These are phyloP conservation scores for Phymorhynchus buccinoides DNA, from an alignment of 1,140 invertebrate genomes.

Conservation along the genomic window DNA sequence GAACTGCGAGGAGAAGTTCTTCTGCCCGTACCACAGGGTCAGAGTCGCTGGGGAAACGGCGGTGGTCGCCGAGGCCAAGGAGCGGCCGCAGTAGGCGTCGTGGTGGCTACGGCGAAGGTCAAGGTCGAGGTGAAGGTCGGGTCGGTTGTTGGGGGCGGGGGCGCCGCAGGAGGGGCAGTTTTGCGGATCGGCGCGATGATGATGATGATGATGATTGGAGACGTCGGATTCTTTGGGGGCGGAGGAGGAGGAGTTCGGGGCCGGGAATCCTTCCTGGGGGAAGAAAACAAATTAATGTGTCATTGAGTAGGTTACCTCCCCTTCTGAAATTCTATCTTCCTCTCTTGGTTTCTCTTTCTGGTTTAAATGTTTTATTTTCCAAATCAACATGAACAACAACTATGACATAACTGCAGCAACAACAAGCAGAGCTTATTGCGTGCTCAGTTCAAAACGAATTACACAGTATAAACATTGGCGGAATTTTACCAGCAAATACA, in stretches of 20 bases:
- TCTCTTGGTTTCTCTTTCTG: no score
- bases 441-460: no score
- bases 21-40: slow-evolving; percentile 67
- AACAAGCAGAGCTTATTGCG: no score
- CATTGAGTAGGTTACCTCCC: no score
- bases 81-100: slow-evolving; percentile 38
- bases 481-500: no score
- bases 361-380: no score
- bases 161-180: slow-evolving; percentile 13
- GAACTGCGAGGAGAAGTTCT: slow-evolving; percentile 67
- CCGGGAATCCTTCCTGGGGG: not conserved
- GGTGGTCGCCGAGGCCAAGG: slow-evolving; percentile 47
- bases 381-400: no score
- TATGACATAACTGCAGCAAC: no score
- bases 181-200: not conserved
- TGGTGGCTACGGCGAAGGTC: no score
- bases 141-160: not conserved
- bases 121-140: slow-evolving; percentile 27
- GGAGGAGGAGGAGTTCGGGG: not conserved
- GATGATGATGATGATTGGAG: not conserved
- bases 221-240: not conserved
- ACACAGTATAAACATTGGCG: no score
- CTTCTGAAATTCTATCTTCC: no score
- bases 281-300: no score
- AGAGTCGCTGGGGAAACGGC: slow-evolving; percentile 63